Evolutionary conservation across 1,140 invertebrate species (phyloP).

Genomic region (Microplitis demolitor): DNA sequence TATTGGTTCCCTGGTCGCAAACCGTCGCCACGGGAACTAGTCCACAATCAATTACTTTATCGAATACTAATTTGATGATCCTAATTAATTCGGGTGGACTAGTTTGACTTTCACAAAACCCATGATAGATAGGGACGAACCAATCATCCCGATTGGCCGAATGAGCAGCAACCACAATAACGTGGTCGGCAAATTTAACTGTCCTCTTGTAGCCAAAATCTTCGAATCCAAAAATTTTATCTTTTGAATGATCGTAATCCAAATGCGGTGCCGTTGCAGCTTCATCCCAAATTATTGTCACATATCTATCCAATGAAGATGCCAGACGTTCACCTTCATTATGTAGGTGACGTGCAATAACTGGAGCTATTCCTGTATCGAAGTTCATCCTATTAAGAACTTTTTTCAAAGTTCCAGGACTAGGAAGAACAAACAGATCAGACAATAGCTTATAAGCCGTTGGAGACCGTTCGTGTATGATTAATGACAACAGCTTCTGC

Average conservation of each 20-base stretch:
- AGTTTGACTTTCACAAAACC: slow-evolving; percentile 15
- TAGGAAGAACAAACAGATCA: background rate
- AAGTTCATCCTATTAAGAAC: background rate
- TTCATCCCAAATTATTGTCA: slow-evolving; percentile 33
- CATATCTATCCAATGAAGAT: slow-evolving; percentile 5
- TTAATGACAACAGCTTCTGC: too few species aligned
- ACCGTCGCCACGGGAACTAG: slow-evolving; percentile 18
- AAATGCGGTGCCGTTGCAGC: slow-evolving; percentile 19
- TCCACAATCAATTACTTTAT: background rate
- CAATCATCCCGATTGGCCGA: slow-evolving; percentile 26
- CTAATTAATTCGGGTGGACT: slow-evolving; percentile 3
- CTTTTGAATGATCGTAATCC: slow-evolving; percentile 17
- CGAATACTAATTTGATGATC: slow-evolving; percentile 13
- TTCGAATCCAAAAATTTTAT: slow-evolving; percentile 34
- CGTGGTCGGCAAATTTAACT: slow-evolving; percentile 33
- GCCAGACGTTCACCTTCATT: background rate
- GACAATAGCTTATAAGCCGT: background rate
- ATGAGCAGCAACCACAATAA: slow-evolving; percentile 34
- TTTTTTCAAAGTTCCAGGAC: background rate
- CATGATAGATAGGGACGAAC: slow-evolving; percentile 33
- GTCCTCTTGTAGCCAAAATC: slow-evolving; percentile 29
- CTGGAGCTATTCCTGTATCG: background rate
- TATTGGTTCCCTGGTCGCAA: slow-evolving; percentile 28
- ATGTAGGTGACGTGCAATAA: background rate
- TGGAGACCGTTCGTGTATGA: too few species aligned